Evolutionary conservation across 2,888 invertebrate species (phyloP).

Genomic region (Stenolophus ochropezus): DNA sequence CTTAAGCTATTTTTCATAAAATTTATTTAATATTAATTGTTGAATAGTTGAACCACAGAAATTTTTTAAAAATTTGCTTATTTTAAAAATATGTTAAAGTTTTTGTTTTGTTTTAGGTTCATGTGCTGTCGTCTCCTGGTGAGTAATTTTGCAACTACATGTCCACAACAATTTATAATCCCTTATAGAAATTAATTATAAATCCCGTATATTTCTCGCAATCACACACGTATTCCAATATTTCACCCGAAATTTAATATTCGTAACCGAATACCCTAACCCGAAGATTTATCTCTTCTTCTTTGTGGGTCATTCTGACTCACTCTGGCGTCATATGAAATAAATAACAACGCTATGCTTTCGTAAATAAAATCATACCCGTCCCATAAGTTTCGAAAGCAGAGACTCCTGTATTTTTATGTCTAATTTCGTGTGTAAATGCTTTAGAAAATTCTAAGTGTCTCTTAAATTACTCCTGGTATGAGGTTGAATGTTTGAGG

Average conservation of each 20-base stretch:
- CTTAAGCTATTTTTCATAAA: no score
- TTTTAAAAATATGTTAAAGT: background rate
- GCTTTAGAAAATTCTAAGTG: conserved; percentile 44
- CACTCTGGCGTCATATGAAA: conserved; percentile 10
- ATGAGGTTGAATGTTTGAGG: conserved; percentile 1
- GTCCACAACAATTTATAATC: conserved; percentile 6
- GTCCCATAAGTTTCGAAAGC: conserved; percentile 35
- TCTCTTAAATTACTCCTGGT: conserved; percentile 29
- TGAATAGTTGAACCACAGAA: background rate
- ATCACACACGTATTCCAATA: conserved; percentile 25
- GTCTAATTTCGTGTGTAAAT: conserved; percentile 44
- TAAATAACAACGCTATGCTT: conserved; percentile 34
- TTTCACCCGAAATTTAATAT: conserved; percentile 37
- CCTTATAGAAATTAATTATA: background rate
- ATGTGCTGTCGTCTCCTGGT: background rate
- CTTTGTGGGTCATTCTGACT: conserved; percentile 30
- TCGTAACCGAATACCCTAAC: conserved; percentile 17
- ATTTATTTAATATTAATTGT: background rate
- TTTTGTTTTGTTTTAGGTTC: background rate
- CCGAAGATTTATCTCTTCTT: conserved; percentile 8
- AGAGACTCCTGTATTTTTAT: conserved; percentile 41
- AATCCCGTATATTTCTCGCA: background rate
- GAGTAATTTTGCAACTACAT: background rate
- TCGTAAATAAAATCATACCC: conserved; percentile 37
- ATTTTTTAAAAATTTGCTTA: background rate